These are phyloP conservation scores for Thryonomys swinderianus DNA, from an alignment of 2,113 vertebrate genomes.

Conservation along the genomic window DNA sequence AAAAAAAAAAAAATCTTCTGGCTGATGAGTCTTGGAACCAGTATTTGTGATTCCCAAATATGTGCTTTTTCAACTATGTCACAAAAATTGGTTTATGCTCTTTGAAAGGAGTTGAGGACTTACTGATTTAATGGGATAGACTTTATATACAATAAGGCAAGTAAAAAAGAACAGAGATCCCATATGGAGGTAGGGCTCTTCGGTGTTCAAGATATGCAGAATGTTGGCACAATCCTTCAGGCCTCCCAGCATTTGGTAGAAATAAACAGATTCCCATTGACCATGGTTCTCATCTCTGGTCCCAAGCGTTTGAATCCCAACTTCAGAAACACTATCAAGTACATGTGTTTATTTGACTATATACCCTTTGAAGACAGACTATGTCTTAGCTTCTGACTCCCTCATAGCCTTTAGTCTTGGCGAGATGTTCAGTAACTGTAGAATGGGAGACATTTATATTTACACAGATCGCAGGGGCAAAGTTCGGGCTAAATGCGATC, in stretches of 20 bases:
- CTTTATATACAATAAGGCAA: conserved; percentile 36
- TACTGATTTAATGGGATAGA: background rate
- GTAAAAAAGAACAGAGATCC: conserved; percentile 1
- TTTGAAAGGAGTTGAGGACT: background rate
- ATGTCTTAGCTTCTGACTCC: background rate
- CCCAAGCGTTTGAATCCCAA: too few species aligned
- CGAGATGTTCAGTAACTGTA: background rate
- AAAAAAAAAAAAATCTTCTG: too few species aligned
- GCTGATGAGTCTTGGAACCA: conserved; percentile 11
- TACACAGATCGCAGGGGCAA: background rate
- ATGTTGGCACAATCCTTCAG: background rate
- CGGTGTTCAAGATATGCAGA: background rate
- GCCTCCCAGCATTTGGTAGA: background rate
- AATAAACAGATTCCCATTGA: background rate
- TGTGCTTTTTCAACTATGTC: background rate
- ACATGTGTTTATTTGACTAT: too few species aligned
- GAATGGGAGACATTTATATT: background rate
- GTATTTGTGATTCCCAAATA: conserved; percentile 35
- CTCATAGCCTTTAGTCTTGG: background rate
- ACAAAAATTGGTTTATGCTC: background rate
- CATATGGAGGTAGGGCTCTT: background rate
- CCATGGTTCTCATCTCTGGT: background rate
- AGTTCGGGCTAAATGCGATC: background rate
- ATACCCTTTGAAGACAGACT: too few species aligned
- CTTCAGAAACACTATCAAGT: too few species aligned